A percentile compares a stretch with the other conserved stretches of the same genome.
Evolutionary conservation across 2,113 vertebrate species (phyloP).

Genomic region (Vombatus ursinus): DNA sequence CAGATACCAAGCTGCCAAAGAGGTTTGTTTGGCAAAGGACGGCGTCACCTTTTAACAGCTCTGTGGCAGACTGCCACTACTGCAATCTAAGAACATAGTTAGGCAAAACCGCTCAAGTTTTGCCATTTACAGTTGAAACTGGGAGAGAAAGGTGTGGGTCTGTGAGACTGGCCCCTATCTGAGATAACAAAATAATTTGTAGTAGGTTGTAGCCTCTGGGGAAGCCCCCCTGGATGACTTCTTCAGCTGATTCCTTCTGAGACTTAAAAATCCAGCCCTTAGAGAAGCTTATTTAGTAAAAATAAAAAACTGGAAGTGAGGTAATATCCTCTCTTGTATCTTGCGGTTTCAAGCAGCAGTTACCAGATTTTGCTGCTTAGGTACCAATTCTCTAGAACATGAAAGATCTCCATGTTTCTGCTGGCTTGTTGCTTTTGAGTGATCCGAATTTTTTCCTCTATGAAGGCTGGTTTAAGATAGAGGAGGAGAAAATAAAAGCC

Average conservation of each 20-base stretch:
- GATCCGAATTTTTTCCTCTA: slow-evolving; percentile 27
- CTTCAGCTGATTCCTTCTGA: neutral
- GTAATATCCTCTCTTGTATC: neutral
- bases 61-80: neutral
- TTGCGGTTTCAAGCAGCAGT: neutral
- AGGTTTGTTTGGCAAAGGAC: neutral
- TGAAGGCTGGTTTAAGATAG: neutral
- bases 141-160: neutral
- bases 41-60: neutral
- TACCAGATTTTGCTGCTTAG: neutral
- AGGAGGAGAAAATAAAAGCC: neutral
- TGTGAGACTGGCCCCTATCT: neutral
- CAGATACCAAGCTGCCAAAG: neutral
- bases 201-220: neutral
- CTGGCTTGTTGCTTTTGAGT: slow-evolving; percentile 10
- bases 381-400: neutral
- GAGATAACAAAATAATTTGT: neutral
- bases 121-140: neutral
- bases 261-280: neutral
- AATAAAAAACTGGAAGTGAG: slow-evolving; percentile 62
- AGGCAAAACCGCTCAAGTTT: neutral
- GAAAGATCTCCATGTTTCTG: slow-evolving; percentile 14
- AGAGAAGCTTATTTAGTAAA: neutral
- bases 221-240: neutral
- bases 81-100: neutral